Base-by-base conservation (phyloP, 2,888 invertebrate genomes). In the Drosophila nigricruria region DNA sequence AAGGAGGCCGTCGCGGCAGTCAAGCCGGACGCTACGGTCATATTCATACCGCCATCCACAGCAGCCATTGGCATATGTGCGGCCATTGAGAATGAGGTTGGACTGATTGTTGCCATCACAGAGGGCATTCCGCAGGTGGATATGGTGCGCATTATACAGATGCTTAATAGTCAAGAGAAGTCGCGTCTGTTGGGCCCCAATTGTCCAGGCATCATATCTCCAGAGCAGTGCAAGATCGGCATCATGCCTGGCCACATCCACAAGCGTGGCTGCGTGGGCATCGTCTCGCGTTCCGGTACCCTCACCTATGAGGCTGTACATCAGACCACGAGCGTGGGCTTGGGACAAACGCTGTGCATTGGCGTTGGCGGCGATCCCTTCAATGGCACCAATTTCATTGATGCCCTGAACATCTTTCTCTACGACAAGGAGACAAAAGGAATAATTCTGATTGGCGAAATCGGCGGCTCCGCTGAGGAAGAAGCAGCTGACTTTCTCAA, bases 361-460 rank as follows among this genome's bases (percentile, higher is more conserved):
- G 99, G 99, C 60, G 98, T 99, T 91, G 99, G 99, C 60, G 99
- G 99, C 61, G 99, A 99, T 95, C 99, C 99, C 0, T 99, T 99
- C 94, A 99, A 99, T 91, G 99, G 99, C 59, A 99, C 99, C 3
- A 98, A 99, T 93, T 99, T 99, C 92, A 98, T 99, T 82, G 99
- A 99, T 93, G 99, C 98, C 90, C 94, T 99, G 61, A 98, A 98
- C 90, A 96, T 99, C 20, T 99, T 99, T 93, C 94, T 99, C n/a
- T 94, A 95, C 50, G 99, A 99, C 93, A 96, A 97, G 6, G 95
- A 97, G 32, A 98, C 98, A 2, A 97, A 97, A 92, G 99, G 98
- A 74, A 99, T 99, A 85, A 97, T 99, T 77, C 94, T 99, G 83
- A 99, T 99, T 91, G 99, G 99, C 79, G 99, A 99, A 94, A 99